Evolutionary conservation across 1,140 invertebrate genomes (phyloP), one percentile per base, ranked within the genome.

Genomic region (Zelostemma sp.): DNA sequence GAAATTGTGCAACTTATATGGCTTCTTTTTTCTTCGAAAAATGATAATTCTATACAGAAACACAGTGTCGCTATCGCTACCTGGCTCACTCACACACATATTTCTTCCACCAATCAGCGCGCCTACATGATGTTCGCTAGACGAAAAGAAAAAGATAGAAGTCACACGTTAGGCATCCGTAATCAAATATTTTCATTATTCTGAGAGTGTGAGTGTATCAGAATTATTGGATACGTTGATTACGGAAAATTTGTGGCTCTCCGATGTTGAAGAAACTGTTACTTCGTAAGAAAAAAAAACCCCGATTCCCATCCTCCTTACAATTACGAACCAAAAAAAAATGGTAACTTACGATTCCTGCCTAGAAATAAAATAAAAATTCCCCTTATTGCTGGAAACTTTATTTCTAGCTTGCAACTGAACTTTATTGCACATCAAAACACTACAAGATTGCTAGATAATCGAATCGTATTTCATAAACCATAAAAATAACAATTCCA

Each of bases 101-200:
- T 79, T 71, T 85, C 76, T 85, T 83, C 87, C 88, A 88, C 87
- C 78, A 82, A 84, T 82, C 80, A 79, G 82, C 81, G 78, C 78
- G 82, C 82, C 89, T 90, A 91, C 89, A 90, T 89, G 89, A 90
- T 89, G 88, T 91, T 90, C 86, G 87, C 90, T 91, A 89, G 80
- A 89, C 75, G 82, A 63, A 79, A 84, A 82, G 73, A 82, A 72
- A 85, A 81, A 84, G 67, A 84, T 63, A 80, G 65, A 83, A 81
- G 57, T 76, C 65, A 84, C 72, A 80, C 74, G 74, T 82, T 82
- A 80, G 64, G 82, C 62, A 59, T 66, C 59, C 14, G 33, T 59
- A 25, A 49, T 59, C 46, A 43, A 45, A 50, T 41, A 40, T 64
- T 48, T 53, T 17, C 14, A 17, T 5, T 15, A 17, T 38, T 38